These are phyloP conservation scores for Trachelus troglodyta DNA, from an alignment of 2,888 invertebrate genomes.

Conservation along the genomic window DNA sequence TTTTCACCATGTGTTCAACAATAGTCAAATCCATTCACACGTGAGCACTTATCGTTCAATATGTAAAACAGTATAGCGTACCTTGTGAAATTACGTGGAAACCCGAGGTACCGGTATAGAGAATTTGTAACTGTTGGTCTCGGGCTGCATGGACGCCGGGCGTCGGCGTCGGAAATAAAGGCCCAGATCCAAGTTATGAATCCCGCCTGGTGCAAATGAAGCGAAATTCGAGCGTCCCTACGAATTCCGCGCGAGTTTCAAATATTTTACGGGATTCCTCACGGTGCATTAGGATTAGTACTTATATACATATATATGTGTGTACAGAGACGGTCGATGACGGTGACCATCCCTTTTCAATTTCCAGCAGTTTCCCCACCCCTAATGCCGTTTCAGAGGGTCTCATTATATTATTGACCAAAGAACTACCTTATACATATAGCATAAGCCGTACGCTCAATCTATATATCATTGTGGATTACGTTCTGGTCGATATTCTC, in stretches of 20 bases:
- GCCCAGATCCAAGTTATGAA: constrained; percentile 28
- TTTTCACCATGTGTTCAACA: not conserved
- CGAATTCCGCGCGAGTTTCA: constrained; percentile 11
- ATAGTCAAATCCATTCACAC: not conserved
- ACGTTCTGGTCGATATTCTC: not conserved
- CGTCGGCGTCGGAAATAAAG: constrained; percentile 12
- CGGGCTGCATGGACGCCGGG: constrained; percentile 8
- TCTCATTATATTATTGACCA: not conserved
- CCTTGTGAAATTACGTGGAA: constrained; percentile 18
- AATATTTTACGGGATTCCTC: constrained; percentile 26
- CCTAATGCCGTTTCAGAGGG: not conserved
- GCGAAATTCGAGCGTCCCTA: constrained; percentile 28
- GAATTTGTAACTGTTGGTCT: constrained; percentile 17
- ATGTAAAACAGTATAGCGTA: not conserved
- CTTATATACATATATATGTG: not conserved
- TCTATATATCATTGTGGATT: not conserved
- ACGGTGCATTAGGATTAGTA: not conserved
- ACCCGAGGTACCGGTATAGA: not conserved
- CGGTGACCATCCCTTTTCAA: not conserved
- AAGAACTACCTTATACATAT: not conserved
- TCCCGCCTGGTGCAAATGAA: constrained; percentile 34
- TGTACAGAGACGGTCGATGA: not conserved
- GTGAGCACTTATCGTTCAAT: not conserved
- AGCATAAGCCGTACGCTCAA: not conserved
- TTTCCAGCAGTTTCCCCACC: not conserved